These are phyloP conservation scores for Poecilia wingei DNA, from an alignment of 2,797 vertebrate genomes.

Conservation along the genomic window DNA sequence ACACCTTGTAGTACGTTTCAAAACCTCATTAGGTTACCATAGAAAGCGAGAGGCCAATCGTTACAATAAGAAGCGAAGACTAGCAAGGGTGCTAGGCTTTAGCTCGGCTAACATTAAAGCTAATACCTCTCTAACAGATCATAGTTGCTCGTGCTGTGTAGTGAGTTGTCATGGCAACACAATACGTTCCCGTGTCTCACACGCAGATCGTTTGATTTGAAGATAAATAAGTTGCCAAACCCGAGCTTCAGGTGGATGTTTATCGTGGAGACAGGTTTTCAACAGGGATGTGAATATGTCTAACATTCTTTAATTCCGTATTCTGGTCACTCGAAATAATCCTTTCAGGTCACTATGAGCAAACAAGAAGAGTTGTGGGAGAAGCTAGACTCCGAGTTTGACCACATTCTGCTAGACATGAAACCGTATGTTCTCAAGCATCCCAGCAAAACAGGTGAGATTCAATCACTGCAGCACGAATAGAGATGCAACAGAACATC, in stretches of 20 bases:
- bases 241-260: neutral
- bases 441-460: conserved; percentile 85
- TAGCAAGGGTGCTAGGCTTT: neutral
- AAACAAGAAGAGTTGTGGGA: conserved; percentile 83
- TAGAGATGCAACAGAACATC: neutral
- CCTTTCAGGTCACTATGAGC: conserved; percentile 76
- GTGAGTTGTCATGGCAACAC: neutral
- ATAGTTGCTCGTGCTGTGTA: neutral
- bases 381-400: conserved; percentile 89
- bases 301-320: neutral
- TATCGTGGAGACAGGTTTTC: neutral
- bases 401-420: conserved; percentile 89
- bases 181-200: neutral
- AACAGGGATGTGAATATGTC: no score
- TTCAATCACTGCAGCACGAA: neutral
- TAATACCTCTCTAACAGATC: neutral
- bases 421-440: conserved; percentile 91
- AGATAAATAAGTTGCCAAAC: neutral
- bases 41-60: neutral
- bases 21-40: accelerated
- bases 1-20: accelerated
- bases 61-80: no score
- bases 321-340: neutral
- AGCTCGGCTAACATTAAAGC: conserved; percentile 23
- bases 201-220: neutral